A percentile compares a stretch with the other conserved stretches of the same genome.
Evolutionary conservation across 2,797 vertebrate genomes (phyloP).

Genomic region (Pelochelys cantorii): DNA sequence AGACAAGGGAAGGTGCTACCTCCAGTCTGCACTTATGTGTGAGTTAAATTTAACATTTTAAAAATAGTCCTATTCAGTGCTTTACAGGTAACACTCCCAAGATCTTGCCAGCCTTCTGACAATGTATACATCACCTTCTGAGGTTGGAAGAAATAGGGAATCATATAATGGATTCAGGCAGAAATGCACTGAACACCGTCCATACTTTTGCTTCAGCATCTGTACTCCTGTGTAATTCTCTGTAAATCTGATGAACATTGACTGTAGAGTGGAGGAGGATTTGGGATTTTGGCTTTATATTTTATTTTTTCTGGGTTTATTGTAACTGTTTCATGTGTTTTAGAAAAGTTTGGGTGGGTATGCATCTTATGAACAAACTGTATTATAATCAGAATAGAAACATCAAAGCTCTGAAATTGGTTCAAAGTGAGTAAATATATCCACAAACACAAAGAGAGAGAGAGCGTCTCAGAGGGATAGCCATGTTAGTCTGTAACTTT

Average conservation of each 20-base stretch:
- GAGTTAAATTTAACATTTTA: constrained; percentile 14
- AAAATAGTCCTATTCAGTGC: not conserved
- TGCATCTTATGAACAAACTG: not conserved
- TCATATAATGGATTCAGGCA: not conserved
- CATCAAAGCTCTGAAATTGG: not conserved
- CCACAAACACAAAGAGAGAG: too few species aligned
- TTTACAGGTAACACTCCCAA: not conserved
- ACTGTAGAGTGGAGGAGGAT: not conserved
- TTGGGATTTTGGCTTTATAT: not conserved
- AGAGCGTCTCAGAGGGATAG: too few species aligned
- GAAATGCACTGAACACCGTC: not conserved
- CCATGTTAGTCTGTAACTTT: too few species aligned
- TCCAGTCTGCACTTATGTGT: not conserved
- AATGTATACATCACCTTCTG: not conserved
- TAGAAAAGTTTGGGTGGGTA: not conserved
- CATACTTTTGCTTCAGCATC: not conserved
- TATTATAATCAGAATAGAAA: not conserved
- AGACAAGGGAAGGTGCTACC: not conserved
- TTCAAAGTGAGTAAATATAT: not conserved
- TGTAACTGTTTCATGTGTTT: not conserved
- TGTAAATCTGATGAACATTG: not conserved
- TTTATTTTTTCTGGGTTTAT: not conserved
- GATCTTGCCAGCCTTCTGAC: not conserved
- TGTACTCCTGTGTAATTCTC: not conserved
- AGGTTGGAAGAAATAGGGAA: constrained; percentile 16